phyloP scores from a whole-genome alignment of 2,113 vertebrate species.

The Penelope pileata region DNA sequence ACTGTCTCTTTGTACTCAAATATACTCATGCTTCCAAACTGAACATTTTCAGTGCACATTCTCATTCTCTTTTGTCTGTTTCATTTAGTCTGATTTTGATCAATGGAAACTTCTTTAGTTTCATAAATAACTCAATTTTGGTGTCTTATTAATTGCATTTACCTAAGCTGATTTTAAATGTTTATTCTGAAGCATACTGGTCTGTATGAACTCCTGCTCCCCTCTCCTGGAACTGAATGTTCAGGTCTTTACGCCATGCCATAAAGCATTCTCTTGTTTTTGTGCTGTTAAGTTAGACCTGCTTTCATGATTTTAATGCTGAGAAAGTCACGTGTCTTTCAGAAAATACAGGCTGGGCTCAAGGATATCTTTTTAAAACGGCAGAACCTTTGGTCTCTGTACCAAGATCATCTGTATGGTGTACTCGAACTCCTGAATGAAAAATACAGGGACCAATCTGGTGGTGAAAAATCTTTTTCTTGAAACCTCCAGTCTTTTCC shows the following conservation, averaged over 20 bases:
- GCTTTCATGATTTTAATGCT: not conserved
- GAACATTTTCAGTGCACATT: not conserved
- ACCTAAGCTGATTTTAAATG: not conserved
- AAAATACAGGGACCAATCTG: not conserved
- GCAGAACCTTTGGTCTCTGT: not conserved
- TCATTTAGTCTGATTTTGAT: not conserved
- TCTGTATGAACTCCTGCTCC: not conserved
- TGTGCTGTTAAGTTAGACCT: not conserved
- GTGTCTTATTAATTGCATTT: not conserved
- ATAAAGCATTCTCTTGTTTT: not conserved
- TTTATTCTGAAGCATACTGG: not conserved
- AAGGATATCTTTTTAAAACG: not conserved
- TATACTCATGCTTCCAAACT: not conserved
- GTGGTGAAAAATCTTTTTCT: not conserved
- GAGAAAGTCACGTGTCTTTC: not conserved
- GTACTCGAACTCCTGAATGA: not conserved
- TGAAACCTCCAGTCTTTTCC: not conserved
- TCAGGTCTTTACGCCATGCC: not conserved
- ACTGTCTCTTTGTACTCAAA: not conserved
- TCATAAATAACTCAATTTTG: not conserved
- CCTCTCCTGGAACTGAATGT: not conserved
- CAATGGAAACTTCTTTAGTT: not conserved
- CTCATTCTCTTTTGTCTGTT: not conserved
- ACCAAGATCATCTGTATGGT: too few species aligned
- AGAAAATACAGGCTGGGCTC: not conserved